Base-by-base conservation (phyloP, 2,888 invertebrate genomes). In the Tolmerus cingulatus region DNA sequence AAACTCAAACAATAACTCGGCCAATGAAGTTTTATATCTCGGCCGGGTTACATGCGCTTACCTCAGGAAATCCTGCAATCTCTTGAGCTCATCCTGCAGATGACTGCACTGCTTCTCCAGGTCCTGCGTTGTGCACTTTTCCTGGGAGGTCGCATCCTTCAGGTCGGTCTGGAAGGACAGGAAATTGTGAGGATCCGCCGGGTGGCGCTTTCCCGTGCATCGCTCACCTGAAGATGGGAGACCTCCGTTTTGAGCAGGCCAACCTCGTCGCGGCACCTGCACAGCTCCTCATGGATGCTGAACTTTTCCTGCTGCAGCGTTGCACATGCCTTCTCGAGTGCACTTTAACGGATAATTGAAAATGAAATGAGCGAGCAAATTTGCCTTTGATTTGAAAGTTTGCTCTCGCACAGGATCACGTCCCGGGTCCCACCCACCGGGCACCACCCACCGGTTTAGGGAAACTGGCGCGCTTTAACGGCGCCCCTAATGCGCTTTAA, bases 1-100 rank as follows among this genome's bases (percentile, higher is more conserved):
- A 57, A 87, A 87, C 86, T 87, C 82, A 87, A 87, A 87, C 87
- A 87, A 87, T 86, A 87, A 86, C 74, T 85, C 79, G 78, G 66
- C 85, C 81, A 78, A 86, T 86, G 74, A 87, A 86, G 34, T 86
- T 86, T 86, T 51, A 34, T 55, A 55, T 55, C 46, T 43, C 77
- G 74, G 37, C 85, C 46, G 19, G 78, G 37, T 79, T 82, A 40
- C 74, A 79, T 79, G 79, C 30, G 77, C 87, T 86, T 87, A 88
- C 88, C 87, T 87, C 12, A 88, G 77, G 84, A 86, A 86, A 86
- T 87, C 79, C 77, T 87, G 87, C 84, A 88, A 87, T 84, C 86
- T 87, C 84, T 87, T 84, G 78, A 87, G 34, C 86, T 88, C 86
- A 51, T 78, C 82, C 40, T 86, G 77, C 46, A 88, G 87, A 34